A percentile compares a stretch with the other conserved stretches of the same genome.
Conservation (phyloP, 2,888 invertebrate species). For the Aproaerema taeniolella region DNA sequence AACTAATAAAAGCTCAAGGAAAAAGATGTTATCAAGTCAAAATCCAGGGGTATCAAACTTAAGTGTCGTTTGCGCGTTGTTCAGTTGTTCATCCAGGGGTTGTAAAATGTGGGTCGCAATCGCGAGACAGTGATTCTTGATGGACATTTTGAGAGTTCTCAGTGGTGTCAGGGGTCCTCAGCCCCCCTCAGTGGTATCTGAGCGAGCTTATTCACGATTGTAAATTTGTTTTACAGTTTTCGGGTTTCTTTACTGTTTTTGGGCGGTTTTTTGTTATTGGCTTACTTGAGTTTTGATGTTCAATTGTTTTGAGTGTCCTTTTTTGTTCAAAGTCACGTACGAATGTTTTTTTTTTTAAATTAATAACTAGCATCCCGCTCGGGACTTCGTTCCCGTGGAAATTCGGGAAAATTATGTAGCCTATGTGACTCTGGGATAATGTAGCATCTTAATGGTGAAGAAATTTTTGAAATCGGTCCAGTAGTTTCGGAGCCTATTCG, state of each 20-base stretch:
- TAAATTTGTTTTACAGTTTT: constrained; percentile 43
- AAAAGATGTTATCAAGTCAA: constrained; percentile 28
- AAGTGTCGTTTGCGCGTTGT: constrained; percentile 65
- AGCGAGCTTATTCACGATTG: constrained; percentile 23
- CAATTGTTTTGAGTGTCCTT: background rate
- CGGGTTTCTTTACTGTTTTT: constrained; percentile 13
- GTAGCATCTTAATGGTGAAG: too few relatives aligned
- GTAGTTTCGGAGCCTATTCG: too few relatives aligned
- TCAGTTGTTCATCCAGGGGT: too few relatives aligned
- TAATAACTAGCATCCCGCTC: too few relatives aligned
- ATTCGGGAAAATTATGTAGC: too few relatives aligned
- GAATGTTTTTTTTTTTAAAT: too few relatives aligned
- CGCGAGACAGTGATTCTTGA: constrained; percentile 68
- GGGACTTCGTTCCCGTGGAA: too few relatives aligned
- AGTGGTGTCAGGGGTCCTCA: constrained; percentile 33
- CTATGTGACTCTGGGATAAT: too few relatives aligned
- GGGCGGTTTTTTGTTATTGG: background rate
- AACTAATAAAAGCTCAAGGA: too few relatives aligned
- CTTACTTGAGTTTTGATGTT: background rate
- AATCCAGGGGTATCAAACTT: constrained; percentile 57
- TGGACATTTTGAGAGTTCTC: constrained; percentile 71
- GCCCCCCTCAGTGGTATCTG: too few relatives aligned
- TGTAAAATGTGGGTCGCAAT: constrained; percentile 59
- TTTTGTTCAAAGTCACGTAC: too few relatives aligned
- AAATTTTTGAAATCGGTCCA: too few relatives aligned